phyloP scores from a whole-genome alignment of 1,140 invertebrate species.

The Ceratitis capitata region DNA sequence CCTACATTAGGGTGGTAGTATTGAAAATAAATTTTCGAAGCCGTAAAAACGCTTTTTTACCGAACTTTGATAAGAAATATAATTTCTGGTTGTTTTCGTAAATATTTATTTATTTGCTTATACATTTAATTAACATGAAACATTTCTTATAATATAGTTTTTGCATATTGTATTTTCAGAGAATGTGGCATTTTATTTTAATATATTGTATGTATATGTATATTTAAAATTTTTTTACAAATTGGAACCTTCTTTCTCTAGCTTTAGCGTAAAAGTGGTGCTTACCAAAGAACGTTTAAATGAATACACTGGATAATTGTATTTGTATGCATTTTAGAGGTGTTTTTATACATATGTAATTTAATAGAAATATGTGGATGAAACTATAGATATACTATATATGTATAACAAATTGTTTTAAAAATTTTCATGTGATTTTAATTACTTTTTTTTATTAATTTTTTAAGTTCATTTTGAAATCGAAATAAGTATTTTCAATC shows the following conservation, averaged over 20 bases:
- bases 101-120: constrained; percentile 54
- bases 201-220: too few species aligned
- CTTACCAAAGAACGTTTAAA: background rate
- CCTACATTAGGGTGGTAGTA: too few species aligned
- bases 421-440: background rate
- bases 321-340: background rate
- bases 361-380: background rate
- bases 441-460: background rate
- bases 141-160: constrained; percentile 35
- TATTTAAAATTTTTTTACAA: too few species aligned
- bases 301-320: background rate
- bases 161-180: constrained; percentile 1
- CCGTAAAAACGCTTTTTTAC: too few species aligned
- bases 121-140: constrained; percentile 61
- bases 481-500: too few species aligned
- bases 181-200: background rate
- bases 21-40: too few species aligned
- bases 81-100: constrained; percentile 44
- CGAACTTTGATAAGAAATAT: background rate
- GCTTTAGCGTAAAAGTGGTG: background rate
- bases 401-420: background rate
- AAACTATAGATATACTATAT: background rate
- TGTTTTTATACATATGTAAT: background rate
- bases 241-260: background rate
- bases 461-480: background rate